Evolutionary conservation across 2,888 invertebrate genomes (phyloP), one percentile per base, ranked within the genome.

Genomic region (Brachypalpus laphriformis): DNA sequence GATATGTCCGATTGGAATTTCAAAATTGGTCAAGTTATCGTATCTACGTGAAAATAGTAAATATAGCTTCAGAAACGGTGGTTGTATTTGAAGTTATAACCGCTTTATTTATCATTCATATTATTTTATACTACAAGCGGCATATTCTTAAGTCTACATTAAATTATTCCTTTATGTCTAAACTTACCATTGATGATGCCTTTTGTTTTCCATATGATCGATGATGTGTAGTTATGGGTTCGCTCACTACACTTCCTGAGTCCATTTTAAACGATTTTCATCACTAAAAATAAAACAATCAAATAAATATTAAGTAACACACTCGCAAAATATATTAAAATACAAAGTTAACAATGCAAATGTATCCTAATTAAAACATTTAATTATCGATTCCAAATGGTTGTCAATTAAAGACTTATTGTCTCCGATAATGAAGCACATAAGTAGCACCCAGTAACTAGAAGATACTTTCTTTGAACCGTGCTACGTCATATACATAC

Each of bases 161-260:
- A n/a, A n/a, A n/a, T n/a, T n/a, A n/a, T n/a, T n/a, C 40, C 14
- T 2, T 40, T 40, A 14, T 40, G 1, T 25, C 51, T 25, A 45
- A 45, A 89, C 90, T 90, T 87, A 91, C 91, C 91, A 91, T 91
- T 87, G 91, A 91, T 71, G 91, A 89, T 42, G 91, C 91, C 87
- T 91, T 91, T 87, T 91, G 92, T 86, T 91, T 91, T 78, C 91
- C 88, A 87, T 91, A 91, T 70, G 91, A 91, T 83, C 91, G 90
- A 89, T 91, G 91, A 89, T 91, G 90, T 87, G 91, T 90, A 74
- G 90, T 90, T 87, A 91, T 91, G 56, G 91, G 92, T 89, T 91
- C 92, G 87, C 91, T 91, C 86, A 89, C 89, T 87, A 91, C 91
- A 87, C 92, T 91, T 86, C 91, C 91, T 77, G 88, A 83, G 80